Evolutionary conservation across 2,888 invertebrate genomes (phyloP).

Genomic region (Axea sp.): DNA sequence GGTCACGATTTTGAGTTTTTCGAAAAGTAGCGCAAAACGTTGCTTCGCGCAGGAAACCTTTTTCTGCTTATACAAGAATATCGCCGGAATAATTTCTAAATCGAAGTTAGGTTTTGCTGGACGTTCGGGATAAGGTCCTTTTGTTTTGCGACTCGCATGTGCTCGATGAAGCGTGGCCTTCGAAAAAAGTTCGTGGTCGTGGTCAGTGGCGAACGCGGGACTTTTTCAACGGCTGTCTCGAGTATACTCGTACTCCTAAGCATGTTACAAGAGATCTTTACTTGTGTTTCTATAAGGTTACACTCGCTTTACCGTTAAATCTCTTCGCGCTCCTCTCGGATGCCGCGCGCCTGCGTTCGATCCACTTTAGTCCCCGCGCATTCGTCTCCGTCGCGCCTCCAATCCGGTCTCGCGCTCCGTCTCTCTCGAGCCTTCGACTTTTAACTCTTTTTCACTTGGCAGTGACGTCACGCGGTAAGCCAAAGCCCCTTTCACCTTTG

Average conservation of each 20-base stretch:
- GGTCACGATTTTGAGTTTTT: not conserved
- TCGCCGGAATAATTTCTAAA: no score
- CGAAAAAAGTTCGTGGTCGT: slow-evolving; percentile 58
- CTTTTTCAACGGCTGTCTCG: slow-evolving; percentile 34
- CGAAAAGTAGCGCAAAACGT: slow-evolving; percentile 4
- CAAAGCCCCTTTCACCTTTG: slow-evolving; percentile 66
- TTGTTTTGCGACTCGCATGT: slow-evolving; percentile 20
- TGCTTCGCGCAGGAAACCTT: slow-evolving; percentile 10
- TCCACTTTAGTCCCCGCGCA: slow-evolving; percentile 64
- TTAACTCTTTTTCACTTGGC: slow-evolving; percentile 59
- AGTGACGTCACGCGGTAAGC: slow-evolving; percentile 62
- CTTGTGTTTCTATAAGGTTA: slow-evolving; percentile 75
- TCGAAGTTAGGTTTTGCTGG: no score
- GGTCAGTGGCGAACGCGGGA: slow-evolving; percentile 62
- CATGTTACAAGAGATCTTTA: slow-evolving; percentile 59
- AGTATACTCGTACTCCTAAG: slow-evolving; percentile 38
- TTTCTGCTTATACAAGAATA: no score
- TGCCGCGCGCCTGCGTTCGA: slow-evolving; percentile 69
- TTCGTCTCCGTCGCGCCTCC: slow-evolving; percentile 55
- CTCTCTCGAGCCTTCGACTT: slow-evolving; percentile 53
- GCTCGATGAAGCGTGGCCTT: slow-evolving; percentile 50
- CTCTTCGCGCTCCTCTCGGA: slow-evolving; percentile 65
- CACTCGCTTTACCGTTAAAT: slow-evolving; percentile 75
- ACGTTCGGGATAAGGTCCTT: no score
- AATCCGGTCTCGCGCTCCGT: not conserved